Conservation (phyloP, 2,113 vertebrate species). For the Pedetes capensis region DNA sequence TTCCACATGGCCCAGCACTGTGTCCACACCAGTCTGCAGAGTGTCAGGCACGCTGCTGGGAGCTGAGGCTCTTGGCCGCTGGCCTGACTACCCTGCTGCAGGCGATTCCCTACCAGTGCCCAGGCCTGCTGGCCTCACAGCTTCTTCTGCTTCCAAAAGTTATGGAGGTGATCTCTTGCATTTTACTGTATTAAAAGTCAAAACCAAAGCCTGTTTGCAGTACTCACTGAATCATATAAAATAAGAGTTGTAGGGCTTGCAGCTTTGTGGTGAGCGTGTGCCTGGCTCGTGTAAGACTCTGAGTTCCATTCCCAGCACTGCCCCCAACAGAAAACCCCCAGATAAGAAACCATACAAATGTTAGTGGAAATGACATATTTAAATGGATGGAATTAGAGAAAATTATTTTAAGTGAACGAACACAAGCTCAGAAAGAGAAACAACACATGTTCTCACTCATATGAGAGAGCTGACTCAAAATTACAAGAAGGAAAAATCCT, state of each 20-base stretch:
- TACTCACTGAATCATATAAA: no score
- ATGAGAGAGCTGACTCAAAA: no score
- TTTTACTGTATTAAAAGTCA: background rate
- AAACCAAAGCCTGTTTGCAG: background rate
- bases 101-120: background rate
- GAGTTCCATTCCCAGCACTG: background rate
- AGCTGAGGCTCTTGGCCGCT: background rate
- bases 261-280: background rate
- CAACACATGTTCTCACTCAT: no score
- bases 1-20: no score
- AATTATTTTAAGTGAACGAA: no score
- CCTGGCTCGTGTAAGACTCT: no score
- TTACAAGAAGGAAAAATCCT: no score
- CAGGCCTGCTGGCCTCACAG: background rate
- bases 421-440: no score
- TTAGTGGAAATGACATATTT: background rate
- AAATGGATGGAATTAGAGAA: no score
- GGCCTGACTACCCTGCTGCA: background rate
- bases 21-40: background rate
- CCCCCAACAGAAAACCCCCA: no score
- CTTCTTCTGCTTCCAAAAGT: background rate
- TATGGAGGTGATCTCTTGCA: background rate
- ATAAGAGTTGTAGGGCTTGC: fast-evolving
- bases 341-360: no score
- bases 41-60: background rate